Base-by-base conservation (phyloP, 2,888 invertebrate species). In the Anaspis maculata region DNA sequence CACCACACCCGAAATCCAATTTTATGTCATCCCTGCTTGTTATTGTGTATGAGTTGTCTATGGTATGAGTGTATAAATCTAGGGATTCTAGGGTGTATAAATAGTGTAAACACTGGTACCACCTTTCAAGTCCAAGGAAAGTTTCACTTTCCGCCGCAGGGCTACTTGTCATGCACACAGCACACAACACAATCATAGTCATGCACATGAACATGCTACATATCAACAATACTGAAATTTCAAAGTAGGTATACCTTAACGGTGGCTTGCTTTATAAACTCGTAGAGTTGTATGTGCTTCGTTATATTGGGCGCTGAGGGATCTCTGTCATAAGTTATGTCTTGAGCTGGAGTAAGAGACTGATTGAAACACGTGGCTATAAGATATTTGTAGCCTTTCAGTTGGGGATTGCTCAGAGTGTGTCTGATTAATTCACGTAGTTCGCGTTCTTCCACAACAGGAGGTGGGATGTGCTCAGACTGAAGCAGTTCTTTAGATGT, bases 391-490 rank as follows among this genome's bases (percentile, higher is more conserved):
- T 88, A 88, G 0, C 77, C 75, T 64, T 83, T 84, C 57, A 79
- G 80, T 59, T 84, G 81, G 1, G 86, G 79, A 57, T 89, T 87
- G 9, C 78, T 77, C 1, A 96, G 69, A 0, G 88, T 86, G 46
- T 87, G 84, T 0, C 83, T 72, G 9, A 95, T 69, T 55, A 88
- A 76, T 46, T 90, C 89, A 30, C 85, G 80, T 2, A 94, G 62
- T 41, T 88, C 84, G 0, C 82, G 79, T 45, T 92, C 90, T 52
- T 90, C 88, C n/a, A 92, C 71, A 46, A 79, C 77, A 0, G 86
- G 82, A 0, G 91, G 83, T 0, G 95, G 95, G 2, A 96, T 72
- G 47, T 83, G 76, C 37, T 84, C 80, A 0, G 89, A 89, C 16
- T 79, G 73, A 0, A 95, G 67, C 2, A 96, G 69, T 57, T 94